Conservation (phyloP, 2,888 invertebrate genomes). For the Fragum sueziense region DNA sequence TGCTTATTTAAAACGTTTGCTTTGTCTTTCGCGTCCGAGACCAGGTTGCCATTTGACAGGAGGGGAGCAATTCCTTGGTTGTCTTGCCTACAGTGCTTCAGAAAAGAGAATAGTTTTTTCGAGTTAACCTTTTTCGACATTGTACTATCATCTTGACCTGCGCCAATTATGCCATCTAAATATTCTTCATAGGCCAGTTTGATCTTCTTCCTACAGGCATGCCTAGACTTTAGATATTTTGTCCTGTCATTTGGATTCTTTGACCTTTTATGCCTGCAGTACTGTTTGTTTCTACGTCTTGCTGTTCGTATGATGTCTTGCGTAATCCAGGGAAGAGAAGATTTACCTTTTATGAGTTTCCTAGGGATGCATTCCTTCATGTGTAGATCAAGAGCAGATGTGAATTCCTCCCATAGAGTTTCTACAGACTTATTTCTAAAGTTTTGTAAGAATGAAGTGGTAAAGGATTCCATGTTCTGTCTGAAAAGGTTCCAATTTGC, state of each 20-base stretch:
- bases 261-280: neutral
- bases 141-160: too few species aligned
- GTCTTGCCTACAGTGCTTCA: too few species aligned
- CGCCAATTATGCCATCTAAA: too few species aligned
- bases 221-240: neutral
- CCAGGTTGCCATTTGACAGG: too few species aligned
- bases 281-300: neutral
- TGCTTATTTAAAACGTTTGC: too few species aligned
- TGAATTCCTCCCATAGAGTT: neutral
- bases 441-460: neutral
- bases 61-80: too few species aligned
- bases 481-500: neutral
- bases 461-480: neutral
- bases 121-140: too few species aligned
- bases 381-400: neutral
- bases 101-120: too few species aligned
- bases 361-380: neutral
- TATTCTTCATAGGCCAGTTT: neutral
- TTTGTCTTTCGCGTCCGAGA: too few species aligned
- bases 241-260: neutral
- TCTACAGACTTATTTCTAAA: neutral
- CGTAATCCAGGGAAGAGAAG: slow-evolving; percentile 17
- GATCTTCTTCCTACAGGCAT: neutral
- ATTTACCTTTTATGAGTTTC: slow-evolving; percentile 5
- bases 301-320: too few species aligned